Evolutionary conservation across 2,113 vertebrate genomes (phyloP).

Genomic region (Cyanoderma ruficeps): DNA sequence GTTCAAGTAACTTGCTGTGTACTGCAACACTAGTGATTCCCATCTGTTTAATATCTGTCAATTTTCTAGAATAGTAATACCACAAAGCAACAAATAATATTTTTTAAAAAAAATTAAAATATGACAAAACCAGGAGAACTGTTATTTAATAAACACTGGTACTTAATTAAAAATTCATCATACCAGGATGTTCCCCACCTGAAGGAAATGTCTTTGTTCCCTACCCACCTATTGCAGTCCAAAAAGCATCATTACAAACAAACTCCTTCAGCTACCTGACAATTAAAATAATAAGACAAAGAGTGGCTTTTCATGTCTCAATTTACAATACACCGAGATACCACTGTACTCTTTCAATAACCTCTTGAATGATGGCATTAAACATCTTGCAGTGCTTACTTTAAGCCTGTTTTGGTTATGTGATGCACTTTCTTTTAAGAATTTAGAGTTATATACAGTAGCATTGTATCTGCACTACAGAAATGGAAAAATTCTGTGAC

Average conservation of each 20-base stretch:
- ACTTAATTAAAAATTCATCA: neutral
- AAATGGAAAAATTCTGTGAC: neutral
- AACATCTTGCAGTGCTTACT: neutral
- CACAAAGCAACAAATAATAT: neutral
- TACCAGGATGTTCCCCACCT: neutral
- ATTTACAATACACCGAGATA: neutral
- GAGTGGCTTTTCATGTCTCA: neutral
- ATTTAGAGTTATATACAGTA: neutral
- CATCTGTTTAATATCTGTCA: neutral
- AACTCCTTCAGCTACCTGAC: neutral
- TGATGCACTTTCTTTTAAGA: neutral
- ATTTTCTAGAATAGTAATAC: neutral
- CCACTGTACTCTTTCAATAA: neutral
- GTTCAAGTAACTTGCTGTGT: neutral
- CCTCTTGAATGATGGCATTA: neutral
- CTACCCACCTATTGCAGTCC: neutral
- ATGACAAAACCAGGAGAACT: neutral
- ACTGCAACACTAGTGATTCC: neutral
- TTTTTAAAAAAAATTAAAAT: neutral
- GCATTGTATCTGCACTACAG: neutral
- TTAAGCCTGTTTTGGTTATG: neutral
- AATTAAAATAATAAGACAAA: neutral
- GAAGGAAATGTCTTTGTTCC: neutral
- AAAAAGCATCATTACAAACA: neutral
- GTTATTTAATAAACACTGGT: neutral